These are phyloP conservation scores for Lepidothrix coronata DNA, from an alignment of 2,113 vertebrate species.

Conservation along the genomic window DNA sequence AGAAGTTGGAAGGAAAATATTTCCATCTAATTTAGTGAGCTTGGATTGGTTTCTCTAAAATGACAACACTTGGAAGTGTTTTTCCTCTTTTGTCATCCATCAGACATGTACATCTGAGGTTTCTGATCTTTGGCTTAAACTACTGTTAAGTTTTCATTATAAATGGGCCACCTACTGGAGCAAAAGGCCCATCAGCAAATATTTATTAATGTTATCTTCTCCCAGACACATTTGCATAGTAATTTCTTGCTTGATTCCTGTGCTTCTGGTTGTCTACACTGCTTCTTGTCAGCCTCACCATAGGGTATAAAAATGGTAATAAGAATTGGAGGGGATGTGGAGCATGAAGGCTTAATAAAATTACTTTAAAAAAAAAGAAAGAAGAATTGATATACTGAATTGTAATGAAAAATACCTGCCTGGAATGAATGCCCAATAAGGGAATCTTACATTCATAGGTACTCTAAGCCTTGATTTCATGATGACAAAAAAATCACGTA, in stretches of 20 bases:
- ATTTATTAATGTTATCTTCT: constrained; percentile 55
- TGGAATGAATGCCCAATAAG: background rate
- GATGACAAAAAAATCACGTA: background rate
- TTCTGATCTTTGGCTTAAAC: constrained; percentile 14
- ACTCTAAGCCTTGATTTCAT: background rate
- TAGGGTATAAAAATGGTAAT: constrained; percentile 53
- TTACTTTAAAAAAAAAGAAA: background rate
- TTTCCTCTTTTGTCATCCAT: background rate
- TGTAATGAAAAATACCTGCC: constrained; percentile 7
- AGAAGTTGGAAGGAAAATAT: background rate
- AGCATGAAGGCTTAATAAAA: constrained; percentile 41
- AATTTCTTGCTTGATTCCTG: constrained; percentile 58
- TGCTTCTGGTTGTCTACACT: constrained; percentile 42
- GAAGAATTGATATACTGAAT: background rate
- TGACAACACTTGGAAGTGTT: background rate
- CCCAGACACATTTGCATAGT: constrained; percentile 49
- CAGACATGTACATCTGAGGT: background rate
- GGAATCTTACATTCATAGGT: background rate
- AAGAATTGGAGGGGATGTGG: constrained; percentile 8
- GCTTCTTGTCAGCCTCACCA: constrained; percentile 52
- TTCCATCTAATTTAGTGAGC: background rate
- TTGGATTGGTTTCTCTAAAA: background rate
- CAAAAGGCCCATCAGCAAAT: constrained; percentile 45
- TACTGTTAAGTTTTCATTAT: constrained; percentile 23
- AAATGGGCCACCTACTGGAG: constrained; percentile 22